Evolutionary conservation across 2,888 invertebrate species (phyloP).

Genomic region (Ochropleura leucogaster): DNA sequence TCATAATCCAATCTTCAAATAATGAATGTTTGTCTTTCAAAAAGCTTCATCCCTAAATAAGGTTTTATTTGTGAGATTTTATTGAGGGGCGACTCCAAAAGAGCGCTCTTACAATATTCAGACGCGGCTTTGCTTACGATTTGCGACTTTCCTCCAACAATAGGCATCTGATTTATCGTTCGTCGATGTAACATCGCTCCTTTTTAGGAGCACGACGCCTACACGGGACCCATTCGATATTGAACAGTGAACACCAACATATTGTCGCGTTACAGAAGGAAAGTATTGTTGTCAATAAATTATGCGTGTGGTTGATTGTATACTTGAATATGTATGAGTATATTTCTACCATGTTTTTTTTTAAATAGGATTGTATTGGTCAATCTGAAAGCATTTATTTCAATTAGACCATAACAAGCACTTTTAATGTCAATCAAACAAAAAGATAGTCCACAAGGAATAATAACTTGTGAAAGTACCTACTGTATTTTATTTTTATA

Average conservation of each 20-base stretch:
- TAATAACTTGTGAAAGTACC: too few relatives aligned
- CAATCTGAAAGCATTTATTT: too few relatives aligned
- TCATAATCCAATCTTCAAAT: constrained; percentile 60
- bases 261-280: constrained; percentile 65
- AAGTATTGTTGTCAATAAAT: constrained; percentile 67
- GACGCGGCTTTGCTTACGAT: constrained; percentile 75
- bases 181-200: constrained; percentile 74
- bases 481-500: constrained; percentile 52
- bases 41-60: constrained; percentile 54
- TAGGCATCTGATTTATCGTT: constrained; percentile 80
- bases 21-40: constrained; percentile 57
- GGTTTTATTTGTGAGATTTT: constrained; percentile 67
- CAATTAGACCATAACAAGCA: too few relatives aligned
- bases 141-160: constrained; percentile 79
- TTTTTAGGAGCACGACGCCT: constrained; percentile 75
- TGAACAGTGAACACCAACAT: constrained; percentile 67
- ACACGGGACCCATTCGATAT: constrained; percentile 73
- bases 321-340: constrained; percentile 61
- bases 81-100: constrained; percentile 67
- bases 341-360: constrained; percentile 29
- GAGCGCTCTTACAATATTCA: constrained; percentile 70
- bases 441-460: too few relatives aligned
- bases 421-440: too few relatives aligned
- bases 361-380: constrained; percentile 30
- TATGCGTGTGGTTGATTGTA: constrained; percentile 64